Conservation (phyloP, 2,113 vertebrate species). For the Aepyceros melampus region DNA sequence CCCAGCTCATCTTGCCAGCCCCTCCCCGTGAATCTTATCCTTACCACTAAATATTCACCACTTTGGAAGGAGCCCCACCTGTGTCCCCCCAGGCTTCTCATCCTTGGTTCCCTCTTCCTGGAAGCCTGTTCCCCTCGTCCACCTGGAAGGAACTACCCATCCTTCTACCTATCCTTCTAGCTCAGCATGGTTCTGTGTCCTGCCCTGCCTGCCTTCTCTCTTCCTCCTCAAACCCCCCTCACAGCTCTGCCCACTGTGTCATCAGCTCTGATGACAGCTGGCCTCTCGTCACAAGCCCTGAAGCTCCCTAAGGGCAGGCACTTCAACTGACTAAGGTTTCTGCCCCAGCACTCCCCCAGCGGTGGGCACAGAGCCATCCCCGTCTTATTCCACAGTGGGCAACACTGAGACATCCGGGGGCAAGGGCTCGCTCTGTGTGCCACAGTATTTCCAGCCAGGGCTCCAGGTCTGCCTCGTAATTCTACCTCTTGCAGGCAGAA, state of each 20-base stretch:
- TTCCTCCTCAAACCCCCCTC: not conserved
- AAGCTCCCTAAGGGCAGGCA: not conserved
- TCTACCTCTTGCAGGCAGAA: conserved; percentile 57
- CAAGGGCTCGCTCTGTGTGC: not conserved
- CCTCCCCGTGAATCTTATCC: not conserved
- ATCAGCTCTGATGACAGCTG: not conserved
- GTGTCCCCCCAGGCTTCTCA: not conserved
- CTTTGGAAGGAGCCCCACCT: not conserved
- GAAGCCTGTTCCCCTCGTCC: not conserved
- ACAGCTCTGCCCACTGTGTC: too few relatives aligned
- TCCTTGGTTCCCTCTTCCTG: not conserved
- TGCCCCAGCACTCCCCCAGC: too few relatives aligned
- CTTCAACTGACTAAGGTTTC: not conserved
- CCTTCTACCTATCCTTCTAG: not conserved
- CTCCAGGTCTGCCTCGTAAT: not conserved
- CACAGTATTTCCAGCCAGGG: not conserved
- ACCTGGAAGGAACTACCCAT: not conserved
- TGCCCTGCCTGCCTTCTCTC: too few relatives aligned
- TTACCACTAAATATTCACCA: not conserved
- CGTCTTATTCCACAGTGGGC: not conserved
- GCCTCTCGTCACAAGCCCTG: not conserved
- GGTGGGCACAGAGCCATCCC: not conserved
- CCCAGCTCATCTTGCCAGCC: not conserved
- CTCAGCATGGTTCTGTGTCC: not conserved
- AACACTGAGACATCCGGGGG: not conserved